Evolutionary conservation across 2,888 invertebrate genomes (phyloP).

Genomic region (Spicauda simplicius): DNA sequence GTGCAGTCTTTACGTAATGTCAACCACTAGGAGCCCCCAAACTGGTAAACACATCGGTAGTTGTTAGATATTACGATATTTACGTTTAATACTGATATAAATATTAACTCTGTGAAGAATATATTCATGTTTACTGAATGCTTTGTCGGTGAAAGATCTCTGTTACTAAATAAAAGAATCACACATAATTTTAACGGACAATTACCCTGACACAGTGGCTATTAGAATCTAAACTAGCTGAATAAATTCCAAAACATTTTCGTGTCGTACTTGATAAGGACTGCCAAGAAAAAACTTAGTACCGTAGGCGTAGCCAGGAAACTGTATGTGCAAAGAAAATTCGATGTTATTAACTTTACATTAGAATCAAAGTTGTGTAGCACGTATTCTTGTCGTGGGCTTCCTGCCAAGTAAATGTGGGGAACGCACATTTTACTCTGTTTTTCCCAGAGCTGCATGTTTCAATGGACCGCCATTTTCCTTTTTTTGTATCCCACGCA

Average conservation of each 20-base stretch:
- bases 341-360: conserved; percentile 20
- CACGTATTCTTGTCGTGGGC: conserved; percentile 41
- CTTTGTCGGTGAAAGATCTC: too few relatives aligned
- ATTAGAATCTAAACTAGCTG: conserved; percentile 7
- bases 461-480: conserved; percentile 55
- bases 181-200: neutral
- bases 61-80: too few relatives aligned
- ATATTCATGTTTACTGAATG: too few relatives aligned
- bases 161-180: neutral
- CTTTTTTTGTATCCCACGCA: conserved; percentile 25
- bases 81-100: too few relatives aligned
- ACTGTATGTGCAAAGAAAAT: neutral
- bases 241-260: conserved; percentile 30
- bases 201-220: conserved; percentile 10
- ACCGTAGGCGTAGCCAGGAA: conserved; percentile 31
- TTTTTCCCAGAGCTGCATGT: conserved; percentile 49
- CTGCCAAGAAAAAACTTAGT: conserved; percentile 32
- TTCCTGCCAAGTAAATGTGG: conserved; percentile 61
- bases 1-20: too few relatives aligned
- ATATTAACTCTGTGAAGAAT: too few relatives aligned
- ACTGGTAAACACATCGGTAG: too few relatives aligned
- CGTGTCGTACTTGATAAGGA: conserved; percentile 34
- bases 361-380: conserved; percentile 29
- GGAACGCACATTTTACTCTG: conserved; percentile 64
- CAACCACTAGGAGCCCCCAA: too few relatives aligned